These are phyloP conservation scores for Phataginus tricuspis DNA, from an alignment of 2,797 vertebrate species.

Conservation along the genomic window DNA sequence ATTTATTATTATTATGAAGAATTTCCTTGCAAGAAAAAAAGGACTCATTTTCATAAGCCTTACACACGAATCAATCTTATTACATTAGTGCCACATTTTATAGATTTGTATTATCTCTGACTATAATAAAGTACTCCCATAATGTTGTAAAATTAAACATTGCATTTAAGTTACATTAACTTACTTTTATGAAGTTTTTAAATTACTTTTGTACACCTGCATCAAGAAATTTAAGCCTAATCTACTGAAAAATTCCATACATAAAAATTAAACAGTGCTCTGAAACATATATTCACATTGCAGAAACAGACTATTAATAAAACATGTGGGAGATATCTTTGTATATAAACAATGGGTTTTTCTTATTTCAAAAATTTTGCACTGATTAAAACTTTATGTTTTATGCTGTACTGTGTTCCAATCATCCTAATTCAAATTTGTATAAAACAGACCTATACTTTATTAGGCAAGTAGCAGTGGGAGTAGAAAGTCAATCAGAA, in stretches of 20 bases:
- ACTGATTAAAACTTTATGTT: not conserved
- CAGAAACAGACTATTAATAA: not conserved
- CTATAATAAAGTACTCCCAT: not conserved
- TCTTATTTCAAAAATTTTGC: not conserved
- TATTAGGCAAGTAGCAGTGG: not conserved
- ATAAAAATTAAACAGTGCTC: not conserved
- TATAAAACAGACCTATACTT: not conserved
- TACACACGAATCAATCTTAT: not conserved
- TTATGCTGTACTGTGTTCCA: not conserved
- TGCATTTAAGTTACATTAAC: conserved; percentile 28
- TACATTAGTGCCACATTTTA: not conserved
- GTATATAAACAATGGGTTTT: not conserved
- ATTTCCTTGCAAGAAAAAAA: conserved; percentile 9
- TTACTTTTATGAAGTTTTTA: conserved; percentile 11
- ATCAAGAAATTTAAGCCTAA: conserved; percentile 12
- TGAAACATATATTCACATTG: not conserved
- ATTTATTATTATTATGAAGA: not conserved
- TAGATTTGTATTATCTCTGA: not conserved
- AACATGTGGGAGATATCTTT: not conserved
- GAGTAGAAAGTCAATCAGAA: not conserved
- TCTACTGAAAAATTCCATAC: not conserved
- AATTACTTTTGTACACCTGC: not conserved
- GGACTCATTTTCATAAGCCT: not conserved
- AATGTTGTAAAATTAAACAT: not conserved
- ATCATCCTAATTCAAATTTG: not conserved